phyloP scores from a whole-genome alignment of 2,797 vertebrate species.

The Falco cherrug region DNA sequence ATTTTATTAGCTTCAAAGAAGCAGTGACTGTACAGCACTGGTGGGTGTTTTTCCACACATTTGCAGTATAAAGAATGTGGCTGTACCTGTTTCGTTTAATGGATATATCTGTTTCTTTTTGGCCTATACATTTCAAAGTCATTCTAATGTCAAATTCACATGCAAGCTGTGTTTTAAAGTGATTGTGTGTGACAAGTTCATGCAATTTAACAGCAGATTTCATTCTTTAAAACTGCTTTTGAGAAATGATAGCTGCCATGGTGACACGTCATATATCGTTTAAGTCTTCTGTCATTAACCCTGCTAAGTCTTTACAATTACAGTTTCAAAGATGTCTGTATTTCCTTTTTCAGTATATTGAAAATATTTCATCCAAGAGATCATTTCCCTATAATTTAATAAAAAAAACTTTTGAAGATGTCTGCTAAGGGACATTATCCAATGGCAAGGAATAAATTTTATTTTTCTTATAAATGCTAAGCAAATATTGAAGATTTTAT shows the following conservation, averaged over 20 bases:
- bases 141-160: conserved; percentile 14
- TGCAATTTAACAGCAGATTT: conserved; percentile 8
- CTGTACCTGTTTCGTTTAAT: conserved; percentile 31
- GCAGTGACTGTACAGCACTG: neutral
- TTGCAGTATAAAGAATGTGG: neutral
- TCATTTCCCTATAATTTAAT: neutral
- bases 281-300: neutral
- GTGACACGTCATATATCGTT: neutral
- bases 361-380: neutral
- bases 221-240: neutral
- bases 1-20: neutral
- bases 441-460: neutral
- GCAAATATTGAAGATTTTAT: neutral
- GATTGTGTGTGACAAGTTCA: neutral
- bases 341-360: neutral
- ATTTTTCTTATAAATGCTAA: neutral
- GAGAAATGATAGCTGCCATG: neutral
- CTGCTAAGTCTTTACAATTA: neutral
- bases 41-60: neutral
- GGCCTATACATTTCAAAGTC: conserved; percentile 43
- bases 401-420: neutral
- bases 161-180: neutral
- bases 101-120: conserved; percentile 27
- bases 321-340: neutral
- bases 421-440: neutral